A percentile compares a stretch with the other conserved stretches of the same genome.
Evolutionary conservation across 23 tunicate species (phyloP).

Genomic region (Styela plicata): DNA sequence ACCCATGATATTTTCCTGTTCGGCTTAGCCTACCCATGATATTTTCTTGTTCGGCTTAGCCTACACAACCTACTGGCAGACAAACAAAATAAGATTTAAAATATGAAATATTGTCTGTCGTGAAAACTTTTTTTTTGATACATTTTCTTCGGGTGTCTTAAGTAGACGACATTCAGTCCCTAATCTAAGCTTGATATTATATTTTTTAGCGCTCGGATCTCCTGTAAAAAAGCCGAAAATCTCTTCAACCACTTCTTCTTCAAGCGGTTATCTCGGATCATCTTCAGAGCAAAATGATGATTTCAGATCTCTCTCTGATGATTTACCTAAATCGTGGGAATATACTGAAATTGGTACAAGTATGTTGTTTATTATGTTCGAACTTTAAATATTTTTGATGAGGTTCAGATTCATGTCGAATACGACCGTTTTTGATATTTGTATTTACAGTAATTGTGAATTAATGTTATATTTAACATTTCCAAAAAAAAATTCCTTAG

Average conservation of each 20-base stretch:
- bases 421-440: too few relatives aligned
- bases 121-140: background rate
- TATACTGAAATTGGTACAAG: conserved; percentile 23
- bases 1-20: too few relatives aligned
- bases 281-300: background rate
- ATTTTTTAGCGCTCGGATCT: conserved; percentile 14
- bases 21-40: too few relatives aligned
- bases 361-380: background rate
- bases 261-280: background rate
- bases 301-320: conserved; percentile 24
- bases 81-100: too few relatives aligned
- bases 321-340: conserved; percentile 28
- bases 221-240: background rate
- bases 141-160: background rate
- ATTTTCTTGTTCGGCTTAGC: too few relatives aligned
- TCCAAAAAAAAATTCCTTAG: too few relatives aligned
- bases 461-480: too few relatives aligned
- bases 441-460: too few relatives aligned
- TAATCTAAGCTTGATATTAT: background rate
- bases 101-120: too few relatives aligned
- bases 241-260: background rate
- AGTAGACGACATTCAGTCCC: background rate
- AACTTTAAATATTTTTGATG: too few relatives aligned
- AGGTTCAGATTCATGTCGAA: too few relatives aligned
- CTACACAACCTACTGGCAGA: too few relatives aligned